Evolutionary conservation across 2,888 invertebrate genomes (phyloP), one percentile per base, ranked within the genome.

Genomic region (Sceliomorpha sp.): DNA sequence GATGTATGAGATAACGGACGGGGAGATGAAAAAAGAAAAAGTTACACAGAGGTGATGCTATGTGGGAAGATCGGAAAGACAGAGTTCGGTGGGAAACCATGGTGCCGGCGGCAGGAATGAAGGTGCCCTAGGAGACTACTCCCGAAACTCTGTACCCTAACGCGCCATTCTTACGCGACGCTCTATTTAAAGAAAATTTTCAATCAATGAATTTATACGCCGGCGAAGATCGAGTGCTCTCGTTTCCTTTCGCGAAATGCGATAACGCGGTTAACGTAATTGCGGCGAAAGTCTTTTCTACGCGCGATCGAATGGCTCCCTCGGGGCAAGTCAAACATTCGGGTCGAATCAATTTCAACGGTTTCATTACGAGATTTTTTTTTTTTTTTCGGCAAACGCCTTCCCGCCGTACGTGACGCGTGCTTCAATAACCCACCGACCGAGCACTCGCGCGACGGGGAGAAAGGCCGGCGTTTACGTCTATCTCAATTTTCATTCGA

Each of bases 401-500:
- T 13, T 5, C 29, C 6, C 47, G 10, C n/a, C 39, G 39, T 53
- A 53, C 62, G 62, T 62, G 45, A 62, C 47, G 36, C 48, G 48
- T 45, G 42, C 48, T 64, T 50, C 56, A 56, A 64, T 63, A 64
- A 55, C 40, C 36, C 14, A 24, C 12, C 17, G 37, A 37, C 10
- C 7, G 6, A n/a, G 1, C 7, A 12, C 17, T 40, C 13, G 48
- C 8, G 17, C 8, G 14, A 42, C 10, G 24, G 27, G 12, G 27
- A 13, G 12, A 1, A 13, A n/a, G 20, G 3, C 20, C 20, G 32
- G 29, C 50, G 36, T 32, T 32, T 31, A 26, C 34, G 64, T 64
- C 56, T 45, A 56, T 64, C 64, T 64, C 56, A 50, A 56, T 64
- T 64, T 64, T 56, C 64, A 64, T 64, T 56, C 48, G 50, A 50